Percentiles rank a stretch among this genome's conserved stretches.
These are phyloP conservation scores for Vanessa atalanta DNA, from an alignment of 1,140 invertebrate species.

Conservation along the genomic window DNA sequence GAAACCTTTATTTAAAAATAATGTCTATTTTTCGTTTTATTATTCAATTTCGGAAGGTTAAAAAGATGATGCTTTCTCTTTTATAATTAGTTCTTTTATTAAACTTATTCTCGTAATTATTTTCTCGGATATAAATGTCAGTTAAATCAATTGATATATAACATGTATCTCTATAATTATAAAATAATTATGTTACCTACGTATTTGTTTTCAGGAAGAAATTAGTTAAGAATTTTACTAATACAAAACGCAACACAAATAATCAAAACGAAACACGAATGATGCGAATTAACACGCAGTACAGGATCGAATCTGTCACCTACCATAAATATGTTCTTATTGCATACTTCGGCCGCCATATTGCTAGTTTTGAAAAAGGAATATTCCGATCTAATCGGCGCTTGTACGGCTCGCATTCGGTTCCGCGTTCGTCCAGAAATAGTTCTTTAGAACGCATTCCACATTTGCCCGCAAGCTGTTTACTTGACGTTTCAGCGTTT, in stretches of 20 bases:
- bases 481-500: conserved; percentile 47
- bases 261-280: conserved; percentile 13
- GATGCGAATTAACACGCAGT: conserved; percentile 1
- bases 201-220: background rate
- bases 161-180: too few species aligned
- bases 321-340: conserved; percentile 2
- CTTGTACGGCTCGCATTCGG: conserved; percentile 33
- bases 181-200: too few species aligned
- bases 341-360: conserved; percentile 27
- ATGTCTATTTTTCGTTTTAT: too few species aligned
- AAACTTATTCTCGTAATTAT: too few species aligned
- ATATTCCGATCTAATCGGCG: conserved; percentile 37
- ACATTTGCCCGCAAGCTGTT: conserved; percentile 48
- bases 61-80: too few species aligned
- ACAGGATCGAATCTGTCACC: conserved; percentile 18
- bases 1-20: too few species aligned
- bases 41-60: too few species aligned
- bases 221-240: background rate
- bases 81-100: too few species aligned
- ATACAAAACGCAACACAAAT: conserved; percentile 6
- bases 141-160: too few species aligned
- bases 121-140: too few species aligned
- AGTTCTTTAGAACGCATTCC: conserved; percentile 54
- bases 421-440: conserved; percentile 64
- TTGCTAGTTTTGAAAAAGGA: conserved; percentile 45